Conservation (phyloP, 2,888 invertebrate species). For the Troglohyphantes excavatus region DNA sequence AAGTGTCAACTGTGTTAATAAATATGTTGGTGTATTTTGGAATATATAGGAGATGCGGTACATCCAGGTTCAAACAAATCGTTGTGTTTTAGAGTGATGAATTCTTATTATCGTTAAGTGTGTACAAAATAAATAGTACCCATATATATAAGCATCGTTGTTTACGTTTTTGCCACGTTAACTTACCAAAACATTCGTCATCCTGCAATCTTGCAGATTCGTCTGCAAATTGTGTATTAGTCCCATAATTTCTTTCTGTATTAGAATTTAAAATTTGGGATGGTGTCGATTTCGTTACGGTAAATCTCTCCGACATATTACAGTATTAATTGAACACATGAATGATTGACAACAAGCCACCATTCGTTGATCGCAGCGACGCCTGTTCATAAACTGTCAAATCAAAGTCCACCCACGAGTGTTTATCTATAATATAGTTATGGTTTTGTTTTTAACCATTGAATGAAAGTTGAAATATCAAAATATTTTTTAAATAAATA, state of each 20-base stretch:
- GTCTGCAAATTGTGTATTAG: constrained; percentile 50
- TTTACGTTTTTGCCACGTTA: constrained; percentile 76
- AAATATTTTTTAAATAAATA: no score
- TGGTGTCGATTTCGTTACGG: constrained; percentile 49
- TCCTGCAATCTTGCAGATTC: constrained; percentile 61
- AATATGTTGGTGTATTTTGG: no score
- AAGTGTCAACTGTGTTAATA: no score
- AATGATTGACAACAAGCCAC: constrained; percentile 25
- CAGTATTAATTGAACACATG: background rate
- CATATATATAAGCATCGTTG: constrained; percentile 9
- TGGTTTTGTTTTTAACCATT: constrained; percentile 4
- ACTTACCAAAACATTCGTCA: constrained; percentile 67
- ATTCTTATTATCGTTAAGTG: no score
- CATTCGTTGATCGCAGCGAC: constrained; percentile 20
- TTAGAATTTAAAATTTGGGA: constrained; percentile 3
- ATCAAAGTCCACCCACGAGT: constrained; percentile 13
- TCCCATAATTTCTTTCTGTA: constrained; percentile 59
- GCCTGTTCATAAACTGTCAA: constrained; percentile 6
- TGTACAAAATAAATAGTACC: no score
- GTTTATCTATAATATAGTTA: background rate
- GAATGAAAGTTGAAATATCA: no score
- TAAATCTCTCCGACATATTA: constrained; percentile 71
- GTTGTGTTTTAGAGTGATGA: no score
- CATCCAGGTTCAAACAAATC: no score
- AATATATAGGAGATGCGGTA: no score